Evolutionary conservation across 2,888 invertebrate genomes (phyloP).

Genomic region (Macrosoma leucophasiata): DNA sequence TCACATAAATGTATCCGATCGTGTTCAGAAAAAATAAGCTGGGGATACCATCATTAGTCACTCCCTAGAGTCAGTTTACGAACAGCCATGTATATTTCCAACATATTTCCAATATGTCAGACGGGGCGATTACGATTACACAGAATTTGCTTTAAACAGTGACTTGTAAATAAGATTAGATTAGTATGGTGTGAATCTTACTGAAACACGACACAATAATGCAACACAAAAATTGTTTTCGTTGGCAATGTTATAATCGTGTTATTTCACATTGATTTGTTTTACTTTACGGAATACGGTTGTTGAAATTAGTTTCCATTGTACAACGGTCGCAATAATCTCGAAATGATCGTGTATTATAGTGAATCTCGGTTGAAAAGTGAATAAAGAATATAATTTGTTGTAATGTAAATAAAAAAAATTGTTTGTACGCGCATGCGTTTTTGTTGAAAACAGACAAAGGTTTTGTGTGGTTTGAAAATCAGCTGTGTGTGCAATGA

Average conservation of each 20-base stretch:
- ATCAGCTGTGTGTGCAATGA: slow-evolving; percentile 77
- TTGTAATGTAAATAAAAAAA: slow-evolving; percentile 74
- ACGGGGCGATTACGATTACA: slow-evolving; percentile 37
- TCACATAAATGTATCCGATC: too few relatives aligned
- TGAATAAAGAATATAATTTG: slow-evolving; percentile 41
- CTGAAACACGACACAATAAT: slow-evolving; percentile 36
- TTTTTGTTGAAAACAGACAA: slow-evolving; percentile 74
- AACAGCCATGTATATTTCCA: slow-evolving; percentile 2
- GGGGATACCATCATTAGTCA: too few relatives aligned
- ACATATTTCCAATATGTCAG: slow-evolving; percentile 60
- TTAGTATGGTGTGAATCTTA: slow-evolving; percentile 37
- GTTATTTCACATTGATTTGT: slow-evolving; percentile 29
- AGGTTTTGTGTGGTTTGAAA: slow-evolving; percentile 76
- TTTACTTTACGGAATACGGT: slow-evolving; percentile 37
- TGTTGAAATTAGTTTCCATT: slow-evolving; percentile 56
- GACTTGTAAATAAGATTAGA: slow-evolving; percentile 36
- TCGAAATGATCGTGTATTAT: slow-evolving; percentile 35
- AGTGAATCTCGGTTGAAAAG: slow-evolving; percentile 35
- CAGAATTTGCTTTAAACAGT: slow-evolving; percentile 40
- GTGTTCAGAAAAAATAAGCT: too few relatives aligned
- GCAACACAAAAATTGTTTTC: slow-evolving; percentile 30
- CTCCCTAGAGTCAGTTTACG: slow-evolving; percentile 4
- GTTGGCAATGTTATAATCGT: too few relatives aligned
- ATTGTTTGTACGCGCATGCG: slow-evolving; percentile 75
- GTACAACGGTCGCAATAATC: slow-evolving; percentile 38